A percentile compares a stretch with the other conserved stretches of the same genome.
Evolutionary conservation across 2,888 invertebrate species (phyloP).

Genomic region (Pheosia tremula): DNA sequence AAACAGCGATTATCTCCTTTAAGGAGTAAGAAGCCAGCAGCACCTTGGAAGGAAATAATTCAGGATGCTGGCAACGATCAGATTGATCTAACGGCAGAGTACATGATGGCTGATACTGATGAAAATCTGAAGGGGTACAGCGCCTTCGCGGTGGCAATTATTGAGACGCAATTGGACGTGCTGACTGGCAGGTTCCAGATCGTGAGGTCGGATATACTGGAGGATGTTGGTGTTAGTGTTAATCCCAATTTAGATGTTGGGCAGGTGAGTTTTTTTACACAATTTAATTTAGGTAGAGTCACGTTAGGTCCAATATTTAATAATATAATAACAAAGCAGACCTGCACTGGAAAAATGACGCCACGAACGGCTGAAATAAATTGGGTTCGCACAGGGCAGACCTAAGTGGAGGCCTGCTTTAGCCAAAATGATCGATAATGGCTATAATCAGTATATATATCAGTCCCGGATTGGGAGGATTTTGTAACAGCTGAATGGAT

Average conservation of each 20-base stretch:
- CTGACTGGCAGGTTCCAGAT: constrained; percentile 88
- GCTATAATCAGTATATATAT: too few species aligned
- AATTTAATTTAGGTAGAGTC: too few species aligned
- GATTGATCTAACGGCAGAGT: constrained; percentile 85
- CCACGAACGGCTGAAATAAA: too few species aligned
- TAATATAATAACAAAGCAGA: too few species aligned
- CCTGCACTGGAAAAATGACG: too few species aligned
- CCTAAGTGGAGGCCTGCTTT: too few species aligned
- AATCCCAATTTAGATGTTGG: constrained; percentile 88
- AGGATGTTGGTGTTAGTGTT: constrained; percentile 87
- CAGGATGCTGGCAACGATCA: constrained; percentile 78
- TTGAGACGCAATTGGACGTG: constrained; percentile 88
- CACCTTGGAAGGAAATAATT: constrained; percentile 85
- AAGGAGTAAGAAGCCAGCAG: constrained; percentile 67
- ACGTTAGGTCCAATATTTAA: too few species aligned
- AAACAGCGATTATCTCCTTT: constrained; percentile 84
- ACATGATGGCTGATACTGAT: constrained; percentile 84
- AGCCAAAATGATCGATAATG: too few species aligned
- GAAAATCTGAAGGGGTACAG: constrained; percentile 77
- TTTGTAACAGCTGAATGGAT: too few species aligned
- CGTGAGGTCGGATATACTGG: constrained; percentile 86
- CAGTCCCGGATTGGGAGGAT: too few species aligned
- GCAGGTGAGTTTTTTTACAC: constrained; percentile 67
- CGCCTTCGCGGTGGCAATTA: constrained; percentile 84
- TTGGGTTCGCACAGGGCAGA: too few species aligned